phyloP scores from a whole-genome alignment of 2,797 vertebrate genomes.

The Crocidura indochinensis region DNA sequence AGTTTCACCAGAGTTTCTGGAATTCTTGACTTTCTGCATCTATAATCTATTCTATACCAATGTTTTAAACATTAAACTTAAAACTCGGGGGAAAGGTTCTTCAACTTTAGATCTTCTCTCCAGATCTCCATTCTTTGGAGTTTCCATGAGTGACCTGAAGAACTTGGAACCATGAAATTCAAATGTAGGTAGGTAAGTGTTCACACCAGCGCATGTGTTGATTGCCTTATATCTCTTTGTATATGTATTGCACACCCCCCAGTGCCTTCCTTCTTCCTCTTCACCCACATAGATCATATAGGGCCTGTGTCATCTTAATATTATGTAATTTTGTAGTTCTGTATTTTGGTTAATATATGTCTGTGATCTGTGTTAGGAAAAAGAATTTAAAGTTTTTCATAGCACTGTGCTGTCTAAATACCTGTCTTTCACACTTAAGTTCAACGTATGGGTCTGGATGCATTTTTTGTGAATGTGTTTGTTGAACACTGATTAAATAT shows the following conservation, averaged over 20 bases:
- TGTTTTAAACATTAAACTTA: slow-evolving; percentile 86
- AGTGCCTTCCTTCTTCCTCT: slow-evolving; percentile 85
- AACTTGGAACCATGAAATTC: slow-evolving; percentile 90
- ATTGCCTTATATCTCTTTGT: slow-evolving; percentile 89
- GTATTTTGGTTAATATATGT: slow-evolving; percentile 75
- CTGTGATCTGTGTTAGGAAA: slow-evolving; percentile 78
- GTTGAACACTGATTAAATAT: slow-evolving; percentile 56
- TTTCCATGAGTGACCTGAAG: slow-evolving; percentile 90
- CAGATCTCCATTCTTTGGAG: slow-evolving; percentile 91
- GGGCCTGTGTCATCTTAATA: slow-evolving; percentile 74
- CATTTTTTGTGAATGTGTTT: slow-evolving; percentile 68
- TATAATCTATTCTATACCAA: slow-evolving; percentile 82
- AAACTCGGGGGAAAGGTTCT: slow-evolving; percentile 88
- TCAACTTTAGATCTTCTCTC: slow-evolving; percentile 91
- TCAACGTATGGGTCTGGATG: slow-evolving; percentile 55
- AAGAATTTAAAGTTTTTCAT: slow-evolving; percentile 72
- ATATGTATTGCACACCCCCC: slow-evolving; percentile 88
- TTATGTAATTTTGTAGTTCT: slow-evolving; percentile 69
- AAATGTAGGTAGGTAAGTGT: slow-evolving; percentile 91
- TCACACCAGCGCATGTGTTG: slow-evolving; percentile 91
- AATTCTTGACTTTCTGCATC: slow-evolving; percentile 82
- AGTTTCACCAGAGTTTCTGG: slow-evolving; percentile 69
- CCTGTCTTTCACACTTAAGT: slow-evolving; percentile 74
- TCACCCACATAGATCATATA: slow-evolving; percentile 79
- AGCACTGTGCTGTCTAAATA: slow-evolving; percentile 79